Conservation (phyloP, 2,797 vertebrate genomes). For the Smutsia temminckii region DNA sequence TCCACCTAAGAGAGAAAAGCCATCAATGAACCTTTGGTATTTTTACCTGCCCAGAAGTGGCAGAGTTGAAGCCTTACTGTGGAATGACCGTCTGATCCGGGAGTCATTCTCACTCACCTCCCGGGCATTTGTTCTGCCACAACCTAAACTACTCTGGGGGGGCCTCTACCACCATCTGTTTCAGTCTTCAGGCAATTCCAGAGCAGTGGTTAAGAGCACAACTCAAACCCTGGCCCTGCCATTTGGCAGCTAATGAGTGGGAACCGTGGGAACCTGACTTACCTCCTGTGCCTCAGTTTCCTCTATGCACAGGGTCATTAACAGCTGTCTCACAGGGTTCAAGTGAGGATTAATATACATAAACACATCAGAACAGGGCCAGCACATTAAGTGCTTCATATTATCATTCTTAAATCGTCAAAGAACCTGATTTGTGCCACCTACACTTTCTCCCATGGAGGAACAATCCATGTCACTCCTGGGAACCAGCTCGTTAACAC, state of each 20-base stretch:
- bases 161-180: fast-evolving
- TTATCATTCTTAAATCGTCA: neutral
- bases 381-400: fast-evolving
- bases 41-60: fast-evolving
- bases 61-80: neutral
- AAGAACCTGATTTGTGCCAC: no score
- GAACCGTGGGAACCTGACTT: neutral
- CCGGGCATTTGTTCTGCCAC: no score
- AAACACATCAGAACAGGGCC: neutral
- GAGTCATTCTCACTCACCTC: fast-evolving
- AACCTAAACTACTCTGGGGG: neutral
- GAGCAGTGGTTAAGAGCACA: neutral
- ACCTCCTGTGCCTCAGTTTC: neutral
- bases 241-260: neutral
- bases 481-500: neutral
- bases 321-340: neutral
- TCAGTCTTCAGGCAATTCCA: neutral
- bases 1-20: neutral
- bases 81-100: no score
- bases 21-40: neutral
- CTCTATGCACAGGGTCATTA: no score
- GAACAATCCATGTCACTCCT: no score
- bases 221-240: neutral
- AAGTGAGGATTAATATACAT: fast-evolving
- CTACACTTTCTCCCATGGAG: fast-evolving